Percentiles rank a stretch among this genome's conserved stretches.
Conservation (phyloP, 2,888 invertebrate genomes). For the Nowickia ferox region DNA sequence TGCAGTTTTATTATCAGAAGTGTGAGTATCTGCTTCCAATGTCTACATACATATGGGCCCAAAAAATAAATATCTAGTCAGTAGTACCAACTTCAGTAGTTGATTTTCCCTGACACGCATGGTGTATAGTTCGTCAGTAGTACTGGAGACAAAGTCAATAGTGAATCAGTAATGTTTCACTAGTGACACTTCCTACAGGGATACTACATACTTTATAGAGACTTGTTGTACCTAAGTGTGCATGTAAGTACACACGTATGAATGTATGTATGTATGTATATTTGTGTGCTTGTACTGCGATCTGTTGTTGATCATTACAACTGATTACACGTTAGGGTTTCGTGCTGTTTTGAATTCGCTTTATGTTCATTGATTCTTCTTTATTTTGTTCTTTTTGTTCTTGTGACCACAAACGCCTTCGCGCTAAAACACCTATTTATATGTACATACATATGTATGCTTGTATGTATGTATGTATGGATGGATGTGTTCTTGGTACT, state of each 20-base stretch:
- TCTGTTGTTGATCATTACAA: slow-evolving; percentile 55
- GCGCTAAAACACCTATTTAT: slow-evolving; percentile 66
- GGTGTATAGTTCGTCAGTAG: no score
- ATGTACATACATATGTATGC: slow-evolving; percentile 45
- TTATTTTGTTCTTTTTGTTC: slow-evolving; percentile 24
- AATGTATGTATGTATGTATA: background rate
- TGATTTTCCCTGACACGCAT: no score
- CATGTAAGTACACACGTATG: background rate
- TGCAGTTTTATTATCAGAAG: no score
- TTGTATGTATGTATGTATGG: slow-evolving; percentile 36
- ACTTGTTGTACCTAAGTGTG: background rate
- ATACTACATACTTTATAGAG: background rate
- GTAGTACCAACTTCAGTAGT: no score
- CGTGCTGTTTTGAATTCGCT: slow-evolving; percentile 43
- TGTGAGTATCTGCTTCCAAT: no score
- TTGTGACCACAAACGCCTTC: slow-evolving; percentile 69
- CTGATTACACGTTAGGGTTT: slow-evolving; percentile 59
- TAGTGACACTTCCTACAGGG: no score
- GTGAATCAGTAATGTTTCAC: no score
- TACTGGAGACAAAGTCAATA: no score
- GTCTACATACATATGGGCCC: no score
- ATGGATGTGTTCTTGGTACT: slow-evolving; percentile 25
- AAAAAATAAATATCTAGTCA: no score
- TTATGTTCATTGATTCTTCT: slow-evolving; percentile 41
- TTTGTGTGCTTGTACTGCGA: slow-evolving; percentile 16